Base-by-base conservation (phyloP, 2,797 vertebrate genomes). In the Characodon lateralis region DNA sequence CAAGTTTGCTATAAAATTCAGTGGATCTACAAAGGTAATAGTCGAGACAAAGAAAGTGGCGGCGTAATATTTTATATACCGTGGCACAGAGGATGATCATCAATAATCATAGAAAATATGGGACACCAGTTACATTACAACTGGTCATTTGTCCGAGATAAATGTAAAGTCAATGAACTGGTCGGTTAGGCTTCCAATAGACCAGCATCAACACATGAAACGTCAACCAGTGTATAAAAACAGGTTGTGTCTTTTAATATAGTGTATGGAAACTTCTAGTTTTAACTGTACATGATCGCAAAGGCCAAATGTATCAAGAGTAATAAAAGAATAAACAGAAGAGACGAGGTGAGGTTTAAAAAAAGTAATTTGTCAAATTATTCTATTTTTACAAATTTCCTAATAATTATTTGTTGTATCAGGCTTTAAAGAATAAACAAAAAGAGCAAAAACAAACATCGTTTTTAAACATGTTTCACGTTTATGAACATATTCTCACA, bases 391-490 rank as follows among this genome's bases (percentile, higher is more conserved):
- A 66, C 5, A 41, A 66, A 24, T 16, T 69, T 69, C 48, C 24
- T 14, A 26, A 16, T 1, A 43, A 46, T 26, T 46, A 46, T 69
- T 46, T 46, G 12, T n/a, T 18, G 14, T 3, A 8, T 46, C 24
- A 68, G 65, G 65, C 39, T 68, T 68, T 43, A 13, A 41, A 7
- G 41, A n/a, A 12, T 68, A 16, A 14, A 26, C 28, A 85, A 85
- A 76, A 20, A 85, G 1, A 78, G 55, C n/a, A 72, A 48, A 50
- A 72, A 83, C 59, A 76, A 73, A 74, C 65, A 22, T 53, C 0
- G 3, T 55, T 73, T 88, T 92, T 77, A 66, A 90, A 86, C 61
- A 74, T 78, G 72, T 20, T 93, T 94, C 92, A 94, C 89, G 94
- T 82, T 87, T 75, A 85, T 87, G 77, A 88, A 89, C 58, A 80